A percentile compares a stretch with the other conserved stretches of the same genome.
Conservation (phyloP, 2,888 invertebrate genomes). For the Timema podura region DNA sequence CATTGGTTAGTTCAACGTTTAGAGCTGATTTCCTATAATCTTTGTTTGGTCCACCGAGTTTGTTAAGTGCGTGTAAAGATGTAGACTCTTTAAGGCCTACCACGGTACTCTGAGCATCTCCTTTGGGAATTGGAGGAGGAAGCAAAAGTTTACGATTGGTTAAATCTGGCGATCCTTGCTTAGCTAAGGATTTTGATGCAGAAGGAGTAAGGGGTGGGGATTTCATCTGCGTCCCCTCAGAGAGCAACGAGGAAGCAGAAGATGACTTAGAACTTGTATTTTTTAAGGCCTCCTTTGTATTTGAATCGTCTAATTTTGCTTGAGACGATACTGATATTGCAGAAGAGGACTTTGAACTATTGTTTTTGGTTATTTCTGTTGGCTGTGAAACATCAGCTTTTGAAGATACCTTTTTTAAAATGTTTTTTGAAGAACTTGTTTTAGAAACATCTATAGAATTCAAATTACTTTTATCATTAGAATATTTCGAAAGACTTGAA, state of each 20-base stretch:
- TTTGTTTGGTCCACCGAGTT: constrained; percentile 54
- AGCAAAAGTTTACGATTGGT: constrained; percentile 20
- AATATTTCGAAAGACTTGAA: not conserved
- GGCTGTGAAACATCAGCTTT: constrained; percentile 35
- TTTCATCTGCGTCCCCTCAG: constrained; percentile 13
- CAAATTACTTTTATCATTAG: not conserved
- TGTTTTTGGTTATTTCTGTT: not conserved
- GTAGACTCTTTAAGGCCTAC: constrained; percentile 18
- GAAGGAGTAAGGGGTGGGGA: not conserved
- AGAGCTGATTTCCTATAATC: constrained; percentile 70
- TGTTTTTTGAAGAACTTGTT: not conserved
- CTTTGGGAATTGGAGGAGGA: constrained; percentile 52
- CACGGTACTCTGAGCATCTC: constrained; percentile 38
- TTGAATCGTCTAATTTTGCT: too few species aligned
- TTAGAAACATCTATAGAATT: not conserved
- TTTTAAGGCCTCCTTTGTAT: too few species aligned
- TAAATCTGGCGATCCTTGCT: constrained; percentile 21
- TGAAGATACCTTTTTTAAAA: constrained; percentile 34
- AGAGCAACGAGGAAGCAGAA: constrained; percentile 21
- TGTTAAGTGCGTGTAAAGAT: constrained; percentile 25
- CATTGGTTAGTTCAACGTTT: constrained; percentile 55
- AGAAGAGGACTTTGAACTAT: constrained; percentile 14
- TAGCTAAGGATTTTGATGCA: constrained; percentile 28
- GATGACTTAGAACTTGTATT: constrained; percentile 5
- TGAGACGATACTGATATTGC: constrained; percentile 2